Conservation (phyloP, 30 jellyfish, hydroid and myxozoan genomes). For the Hydra vulgaris region DNA sequence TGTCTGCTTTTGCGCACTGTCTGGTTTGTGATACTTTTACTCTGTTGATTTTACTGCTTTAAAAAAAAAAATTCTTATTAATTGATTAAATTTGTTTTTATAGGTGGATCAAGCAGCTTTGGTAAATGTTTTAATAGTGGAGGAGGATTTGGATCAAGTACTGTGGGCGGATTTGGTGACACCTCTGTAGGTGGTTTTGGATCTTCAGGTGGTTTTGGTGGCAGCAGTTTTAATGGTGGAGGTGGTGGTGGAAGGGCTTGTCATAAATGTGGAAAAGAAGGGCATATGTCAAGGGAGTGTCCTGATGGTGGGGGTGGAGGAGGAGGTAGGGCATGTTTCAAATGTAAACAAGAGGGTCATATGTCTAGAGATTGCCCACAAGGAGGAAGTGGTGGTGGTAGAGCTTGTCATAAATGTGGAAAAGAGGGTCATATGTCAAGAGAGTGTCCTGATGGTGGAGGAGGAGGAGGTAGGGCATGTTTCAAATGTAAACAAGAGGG, state of each 20-base stretch:
- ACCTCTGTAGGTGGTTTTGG: neutral
- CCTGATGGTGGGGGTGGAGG: slow-evolving; percentile 40
- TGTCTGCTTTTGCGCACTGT: no score
- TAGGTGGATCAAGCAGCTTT: neutral
- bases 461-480: slow-evolving; percentile 25
- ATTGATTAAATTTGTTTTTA: no score
- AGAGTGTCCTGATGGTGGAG: slow-evolving; percentile 40
- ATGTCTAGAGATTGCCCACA: slow-evolving; percentile 43
- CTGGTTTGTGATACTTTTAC: no score
- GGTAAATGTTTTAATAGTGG: neutral
- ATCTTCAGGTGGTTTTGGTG: slow-evolving; percentile 17
- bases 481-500: slow-evolving; percentile 37
- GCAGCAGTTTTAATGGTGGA: slow-evolving; percentile 34
- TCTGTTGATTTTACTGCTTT: no score
- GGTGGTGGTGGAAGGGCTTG: slow-evolving; percentile 32
- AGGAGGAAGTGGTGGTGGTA: slow-evolving; percentile 27
- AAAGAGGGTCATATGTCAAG: slow-evolving; percentile 50
- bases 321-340: slow-evolving; percentile 18
- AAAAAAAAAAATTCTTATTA: no score
- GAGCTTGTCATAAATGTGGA: slow-evolving; percentile 42
- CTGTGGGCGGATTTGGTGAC: neutral
- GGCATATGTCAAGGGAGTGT: slow-evolving; percentile 50
- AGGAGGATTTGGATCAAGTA: neutral
- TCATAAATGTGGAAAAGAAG: slow-evolving; percentile 44
- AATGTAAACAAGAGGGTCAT: slow-evolving; percentile 45